These are phyloP conservation scores for Neoascia interrupta DNA, from an alignment of 2,888 invertebrate genomes.

Conservation along the genomic window DNA sequence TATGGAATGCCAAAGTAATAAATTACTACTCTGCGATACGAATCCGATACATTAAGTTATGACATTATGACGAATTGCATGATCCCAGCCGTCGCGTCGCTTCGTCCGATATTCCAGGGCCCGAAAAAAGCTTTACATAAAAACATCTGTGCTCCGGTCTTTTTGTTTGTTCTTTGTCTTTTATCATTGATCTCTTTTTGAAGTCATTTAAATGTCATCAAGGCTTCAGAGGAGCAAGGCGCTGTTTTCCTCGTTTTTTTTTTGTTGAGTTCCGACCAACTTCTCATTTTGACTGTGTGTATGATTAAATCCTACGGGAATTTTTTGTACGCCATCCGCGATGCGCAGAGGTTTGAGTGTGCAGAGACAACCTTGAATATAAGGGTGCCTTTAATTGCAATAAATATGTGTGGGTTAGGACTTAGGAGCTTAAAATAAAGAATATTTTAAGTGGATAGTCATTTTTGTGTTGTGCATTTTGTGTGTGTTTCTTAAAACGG, in stretches of 20 bases:
- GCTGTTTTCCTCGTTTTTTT: conserved; percentile 17
- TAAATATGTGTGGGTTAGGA: conserved; percentile 39
- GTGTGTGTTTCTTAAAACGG: neutral
- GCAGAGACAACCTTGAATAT: conserved; percentile 48
- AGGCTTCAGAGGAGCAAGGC: conserved; percentile 58
- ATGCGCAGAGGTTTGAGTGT: neutral
- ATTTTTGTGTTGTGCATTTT: neutral
- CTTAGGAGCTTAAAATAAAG: neutral
- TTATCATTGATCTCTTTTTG: conserved; percentile 57
- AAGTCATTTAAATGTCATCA: conserved; percentile 67
- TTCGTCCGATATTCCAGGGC: conserved; percentile 10
- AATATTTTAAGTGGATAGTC: conserved; percentile 3
- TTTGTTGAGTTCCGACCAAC: too few relatives aligned
- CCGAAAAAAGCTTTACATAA: conserved; percentile 42
- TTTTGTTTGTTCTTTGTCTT: conserved; percentile 34
- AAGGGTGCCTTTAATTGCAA: conserved; percentile 37
- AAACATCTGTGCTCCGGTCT: conserved; percentile 60
- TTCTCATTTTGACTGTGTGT: conserved; percentile 30
- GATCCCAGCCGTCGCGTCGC: conserved; percentile 55
- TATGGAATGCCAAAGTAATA: conserved; percentile 56
- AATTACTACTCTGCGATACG: conserved; percentile 54
- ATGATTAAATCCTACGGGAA: conserved; percentile 62
- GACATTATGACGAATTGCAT: conserved; percentile 68
- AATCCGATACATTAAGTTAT: conserved; percentile 67
- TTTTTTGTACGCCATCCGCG: conserved; percentile 17